Evolutionary conservation across 2,888 invertebrate genomes (phyloP).

Genomic region (Drosophila borborema): DNA sequence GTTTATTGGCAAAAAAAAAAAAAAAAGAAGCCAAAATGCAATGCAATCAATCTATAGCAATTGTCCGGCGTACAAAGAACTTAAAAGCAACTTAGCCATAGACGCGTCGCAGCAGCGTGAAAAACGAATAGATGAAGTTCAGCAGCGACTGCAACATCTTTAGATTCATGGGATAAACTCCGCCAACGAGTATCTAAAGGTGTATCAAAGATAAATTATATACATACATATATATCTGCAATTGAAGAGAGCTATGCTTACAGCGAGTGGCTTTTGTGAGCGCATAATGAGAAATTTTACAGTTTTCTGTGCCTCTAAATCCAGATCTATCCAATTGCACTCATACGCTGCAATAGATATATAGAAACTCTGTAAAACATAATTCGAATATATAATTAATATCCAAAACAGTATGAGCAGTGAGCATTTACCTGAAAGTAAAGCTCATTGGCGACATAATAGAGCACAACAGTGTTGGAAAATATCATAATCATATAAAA

Average conservation of each 20-base stretch:
- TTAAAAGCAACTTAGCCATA: slow-evolving; percentile 70
- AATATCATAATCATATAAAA: slow-evolving; percentile 79
- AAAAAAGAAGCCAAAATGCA: slow-evolving; percentile 54
- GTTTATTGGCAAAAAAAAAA: slow-evolving; percentile 60
- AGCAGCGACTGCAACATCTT: slow-evolving; percentile 78
- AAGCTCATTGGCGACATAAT: slow-evolving; percentile 80
- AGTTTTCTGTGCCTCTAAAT: slow-evolving; percentile 68
- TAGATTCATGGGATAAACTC: slow-evolving; percentile 80
- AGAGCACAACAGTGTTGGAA: slow-evolving; percentile 73
- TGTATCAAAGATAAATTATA: slow-evolving; percentile 15
- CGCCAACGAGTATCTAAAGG: slow-evolving; percentile 74
- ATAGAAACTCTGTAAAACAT: slow-evolving; percentile 58
- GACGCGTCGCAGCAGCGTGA: slow-evolving; percentile 74
- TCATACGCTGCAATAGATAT: slow-evolving; percentile 77
- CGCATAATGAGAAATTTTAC: slow-evolving; percentile 75
- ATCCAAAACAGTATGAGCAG: neutral
- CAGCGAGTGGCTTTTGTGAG: slow-evolving; percentile 75
- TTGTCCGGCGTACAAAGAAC: slow-evolving; percentile 30
- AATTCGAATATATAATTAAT: too few relatives aligned
- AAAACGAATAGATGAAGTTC: slow-evolving; percentile 79
- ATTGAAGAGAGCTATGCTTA: slow-evolving; percentile 34
- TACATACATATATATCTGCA: slow-evolving; percentile 1
- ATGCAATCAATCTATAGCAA: slow-evolving; percentile 71
- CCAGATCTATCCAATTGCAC: slow-evolving; percentile 76
- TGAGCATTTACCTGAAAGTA: slow-evolving; percentile 61